phyloP scores from a whole-genome alignment of 2,797 vertebrate species.

The Psittacula echo region DNA sequence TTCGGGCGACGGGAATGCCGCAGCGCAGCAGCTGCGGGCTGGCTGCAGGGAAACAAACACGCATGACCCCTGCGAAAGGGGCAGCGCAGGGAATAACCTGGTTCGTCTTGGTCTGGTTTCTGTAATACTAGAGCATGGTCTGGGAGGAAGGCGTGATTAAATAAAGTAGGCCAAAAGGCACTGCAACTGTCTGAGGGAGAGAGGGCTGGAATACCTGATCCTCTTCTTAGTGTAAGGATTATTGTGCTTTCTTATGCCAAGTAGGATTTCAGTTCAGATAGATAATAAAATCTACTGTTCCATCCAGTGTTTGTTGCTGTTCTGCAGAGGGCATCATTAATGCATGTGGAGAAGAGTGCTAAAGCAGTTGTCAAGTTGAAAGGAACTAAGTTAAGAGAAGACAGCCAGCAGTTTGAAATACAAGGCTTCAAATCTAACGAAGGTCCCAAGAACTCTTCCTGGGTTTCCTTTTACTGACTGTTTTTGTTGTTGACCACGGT shows the following conservation, averaged over 20 bases:
- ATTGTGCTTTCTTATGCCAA: not conserved
- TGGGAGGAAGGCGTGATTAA: not conserved
- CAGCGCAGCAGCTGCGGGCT: not conserved
- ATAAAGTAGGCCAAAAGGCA: constrained; percentile 43
- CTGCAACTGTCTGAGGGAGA: not conserved
- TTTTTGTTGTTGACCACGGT: not conserved
- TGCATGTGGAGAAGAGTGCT: not conserved
- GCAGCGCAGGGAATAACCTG: not conserved
- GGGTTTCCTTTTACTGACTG: not conserved
- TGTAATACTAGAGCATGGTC: not conserved
- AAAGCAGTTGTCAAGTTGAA: not conserved
- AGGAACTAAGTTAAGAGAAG: not conserved
- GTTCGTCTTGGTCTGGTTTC: not conserved
- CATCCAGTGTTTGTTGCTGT: not conserved
- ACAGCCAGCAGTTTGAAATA: not conserved
- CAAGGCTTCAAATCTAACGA: not conserved
- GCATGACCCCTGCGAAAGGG: not conserved
- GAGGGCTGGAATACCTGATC: not conserved
- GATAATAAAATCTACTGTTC: not conserved
- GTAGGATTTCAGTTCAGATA: not conserved
- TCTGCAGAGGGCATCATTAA: not conserved
- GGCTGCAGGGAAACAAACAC: not conserved
- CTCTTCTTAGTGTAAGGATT: not conserved
- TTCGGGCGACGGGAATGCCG: not conserved
- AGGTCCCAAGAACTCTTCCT: not conserved